Evolutionary conservation across 2,113 vertebrate species (phyloP).

Genomic region (Lucifuga dentata): DNA sequence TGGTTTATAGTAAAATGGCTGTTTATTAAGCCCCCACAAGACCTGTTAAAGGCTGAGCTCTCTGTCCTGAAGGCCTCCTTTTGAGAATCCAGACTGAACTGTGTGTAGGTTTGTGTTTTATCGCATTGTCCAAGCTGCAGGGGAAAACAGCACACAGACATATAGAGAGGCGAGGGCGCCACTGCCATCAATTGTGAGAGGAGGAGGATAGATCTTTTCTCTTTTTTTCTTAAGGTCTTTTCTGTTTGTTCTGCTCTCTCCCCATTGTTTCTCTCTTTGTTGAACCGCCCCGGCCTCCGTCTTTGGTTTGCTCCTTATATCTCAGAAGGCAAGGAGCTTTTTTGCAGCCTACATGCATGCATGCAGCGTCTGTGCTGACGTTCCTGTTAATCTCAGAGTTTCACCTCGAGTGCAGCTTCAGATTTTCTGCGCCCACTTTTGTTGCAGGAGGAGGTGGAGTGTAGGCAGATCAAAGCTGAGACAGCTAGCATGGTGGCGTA

Average conservation of each 20-base stretch:
- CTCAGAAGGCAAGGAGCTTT: conserved; percentile 41
- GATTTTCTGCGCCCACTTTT: conserved; percentile 37
- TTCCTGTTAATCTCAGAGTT: conserved; percentile 80
- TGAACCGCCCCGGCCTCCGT: conserved; percentile 11
- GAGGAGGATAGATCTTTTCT: conserved; percentile 28
- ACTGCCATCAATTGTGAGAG: conserved; percentile 41
- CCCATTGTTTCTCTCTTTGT: conserved; percentile 13
- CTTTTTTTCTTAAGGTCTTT: conserved; percentile 45
- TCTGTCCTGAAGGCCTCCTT: conserved; percentile 40
- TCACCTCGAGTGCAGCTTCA: conserved; percentile 68
- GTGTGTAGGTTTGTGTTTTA: conserved; percentile 39
- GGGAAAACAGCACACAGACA: conserved; percentile 13
- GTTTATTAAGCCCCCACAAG: conserved; percentile 49
- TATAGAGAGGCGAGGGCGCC: conserved; percentile 15
- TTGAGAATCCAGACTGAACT: conserved; percentile 21
- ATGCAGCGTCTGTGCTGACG: conserved; percentile 70
- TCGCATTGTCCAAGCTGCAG: conserved; percentile 42
- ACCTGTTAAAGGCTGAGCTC: conserved; percentile 50
- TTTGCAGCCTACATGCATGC: conserved; percentile 5
- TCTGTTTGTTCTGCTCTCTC: conserved; percentile 25
- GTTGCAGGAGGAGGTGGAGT: conserved; percentile 20
- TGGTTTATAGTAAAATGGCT: conserved; percentile 42
- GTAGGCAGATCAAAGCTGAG: conserved; percentile 68
- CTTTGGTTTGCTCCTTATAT: conserved; percentile 24
- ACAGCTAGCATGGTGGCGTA: conserved; percentile 45